phyloP scores from a whole-genome alignment of 2,888 invertebrate species.

The Dryadula phaetusa region DNA sequence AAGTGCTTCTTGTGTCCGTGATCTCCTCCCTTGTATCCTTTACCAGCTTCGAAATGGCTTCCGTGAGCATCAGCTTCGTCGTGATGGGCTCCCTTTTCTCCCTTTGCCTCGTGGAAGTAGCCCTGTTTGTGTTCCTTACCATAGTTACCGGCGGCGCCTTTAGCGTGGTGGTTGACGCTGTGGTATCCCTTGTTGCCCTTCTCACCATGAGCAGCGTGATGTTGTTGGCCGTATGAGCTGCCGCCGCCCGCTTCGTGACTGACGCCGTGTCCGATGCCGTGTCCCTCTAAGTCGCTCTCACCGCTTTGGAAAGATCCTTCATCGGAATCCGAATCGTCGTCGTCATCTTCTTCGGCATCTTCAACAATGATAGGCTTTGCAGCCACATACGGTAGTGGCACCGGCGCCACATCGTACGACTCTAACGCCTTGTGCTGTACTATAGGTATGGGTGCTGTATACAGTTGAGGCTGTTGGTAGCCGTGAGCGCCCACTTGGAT shows the following conservation, averaged over 20 bases:
- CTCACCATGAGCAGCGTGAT: slow-evolving; percentile 80
- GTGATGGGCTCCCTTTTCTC: slow-evolving; percentile 81
- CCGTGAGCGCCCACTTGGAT: slow-evolving; percentile 70
- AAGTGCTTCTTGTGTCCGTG: slow-evolving; percentile 85
- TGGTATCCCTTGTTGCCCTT: slow-evolving; percentile 84
- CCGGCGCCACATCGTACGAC: slow-evolving; percentile 64
- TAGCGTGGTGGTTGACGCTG: slow-evolving; percentile 79
- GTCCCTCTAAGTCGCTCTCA: slow-evolving; percentile 44
- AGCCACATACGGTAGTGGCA: slow-evolving; percentile 70
- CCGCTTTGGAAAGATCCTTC: slow-evolving; percentile 51
- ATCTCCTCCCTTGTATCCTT: slow-evolving; percentile 82
- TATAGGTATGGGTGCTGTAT: slow-evolving; percentile 61
- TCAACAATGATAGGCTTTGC: slow-evolving; percentile 64
- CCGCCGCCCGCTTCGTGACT: slow-evolving; percentile 74
- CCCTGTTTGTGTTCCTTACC: slow-evolving; percentile 82
- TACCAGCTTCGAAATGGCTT: slow-evolving; percentile 79
- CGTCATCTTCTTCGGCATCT: slow-evolving; percentile 66
- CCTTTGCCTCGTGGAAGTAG: slow-evolving; percentile 79
- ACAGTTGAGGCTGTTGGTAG: slow-evolving; percentile 64
- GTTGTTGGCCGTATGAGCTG: slow-evolving; percentile 74
- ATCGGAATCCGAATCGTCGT: slow-evolving; percentile 48
- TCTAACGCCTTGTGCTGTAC: slow-evolving; percentile 61
- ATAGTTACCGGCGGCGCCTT: slow-evolving; percentile 83
- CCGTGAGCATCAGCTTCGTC: slow-evolving; percentile 83
- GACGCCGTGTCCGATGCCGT: slow-evolving; percentile 52